These are phyloP conservation scores for Coleophora flavipennella DNA, from an alignment of 2,888 invertebrate species.

Conservation along the genomic window DNA sequence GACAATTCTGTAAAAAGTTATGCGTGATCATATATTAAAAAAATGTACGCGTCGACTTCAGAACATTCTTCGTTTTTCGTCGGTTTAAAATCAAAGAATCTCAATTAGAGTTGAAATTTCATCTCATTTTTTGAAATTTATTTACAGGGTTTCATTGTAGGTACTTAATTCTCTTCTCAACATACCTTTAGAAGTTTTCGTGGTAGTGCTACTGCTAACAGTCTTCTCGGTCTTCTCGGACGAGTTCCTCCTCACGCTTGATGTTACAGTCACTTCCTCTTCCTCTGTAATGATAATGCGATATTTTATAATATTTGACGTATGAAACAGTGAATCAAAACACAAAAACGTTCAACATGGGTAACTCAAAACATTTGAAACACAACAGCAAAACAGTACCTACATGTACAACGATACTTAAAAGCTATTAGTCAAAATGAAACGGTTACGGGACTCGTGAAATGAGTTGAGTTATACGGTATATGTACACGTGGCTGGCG, in stretches of 20 bases:
- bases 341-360: constrained; percentile 1
- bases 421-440: constrained; percentile 68
- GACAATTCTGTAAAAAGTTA: too few species aligned
- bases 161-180: too few species aligned
- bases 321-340: not conserved
- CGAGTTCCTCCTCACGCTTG: constrained; percentile 64
- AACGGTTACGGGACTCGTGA: constrained; percentile 58
- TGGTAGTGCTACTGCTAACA: constrained; percentile 72
- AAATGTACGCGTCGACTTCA: too few species aligned
- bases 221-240: constrained; percentile 72
- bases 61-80: too few species aligned
- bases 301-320: not conserved
- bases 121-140: too few species aligned
- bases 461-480: constrained; percentile 50
- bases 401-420: constrained; percentile 38
- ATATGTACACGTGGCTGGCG: constrained; percentile 39
- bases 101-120: too few species aligned
- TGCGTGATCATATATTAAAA: too few species aligned
- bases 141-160: too few species aligned
- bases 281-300: constrained; percentile 44
- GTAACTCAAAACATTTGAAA: constrained; percentile 41
- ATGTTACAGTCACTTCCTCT: constrained; percentile 60
- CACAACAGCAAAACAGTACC: constrained; percentile 58
- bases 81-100: too few species aligned
- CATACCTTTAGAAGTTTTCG: constrained; percentile 74